phyloP scores from a whole-genome alignment of 2,888 invertebrate species.

The Panorpa germanica region DNA sequence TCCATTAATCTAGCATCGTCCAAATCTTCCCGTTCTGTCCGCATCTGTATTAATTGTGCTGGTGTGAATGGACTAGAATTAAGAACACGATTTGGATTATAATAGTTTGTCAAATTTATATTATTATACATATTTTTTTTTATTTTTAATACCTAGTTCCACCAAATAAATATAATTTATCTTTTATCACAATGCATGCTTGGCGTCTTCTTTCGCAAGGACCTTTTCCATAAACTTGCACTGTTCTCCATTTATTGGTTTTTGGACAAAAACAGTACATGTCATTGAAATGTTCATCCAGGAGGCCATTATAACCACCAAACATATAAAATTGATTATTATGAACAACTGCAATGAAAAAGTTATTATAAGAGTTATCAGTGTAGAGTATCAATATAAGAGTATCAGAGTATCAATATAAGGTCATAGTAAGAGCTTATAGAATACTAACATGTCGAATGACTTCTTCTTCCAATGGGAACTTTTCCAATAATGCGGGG shows the following conservation, averaged over 20 bases:
- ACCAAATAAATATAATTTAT: slow-evolving; percentile 69
- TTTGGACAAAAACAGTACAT: slow-evolving; percentile 52
- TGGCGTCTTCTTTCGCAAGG: slow-evolving; percentile 54
- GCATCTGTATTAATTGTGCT: no score
- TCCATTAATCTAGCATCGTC: no score
- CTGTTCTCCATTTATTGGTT: slow-evolving; percentile 36
- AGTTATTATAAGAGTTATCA: slow-evolving; percentile 15
- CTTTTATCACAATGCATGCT: slow-evolving; percentile 55
- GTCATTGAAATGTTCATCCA: slow-evolving; percentile 67
- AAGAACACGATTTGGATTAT: no score
- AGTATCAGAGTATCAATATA: no score
- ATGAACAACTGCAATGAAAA: slow-evolving; percentile 47
- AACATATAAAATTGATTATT: slow-evolving; percentile 67
- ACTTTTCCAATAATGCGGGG: slow-evolving; percentile 38
- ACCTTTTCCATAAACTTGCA: slow-evolving; percentile 35
- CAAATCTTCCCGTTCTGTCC: no score
- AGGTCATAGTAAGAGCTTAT: background rate
- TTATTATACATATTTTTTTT: slow-evolving; percentile 2
- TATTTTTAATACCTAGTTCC: slow-evolving; percentile 54
- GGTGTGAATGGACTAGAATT: no score
- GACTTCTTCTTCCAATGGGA: slow-evolving; percentile 71
- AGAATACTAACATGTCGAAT: slow-evolving; percentile 64
- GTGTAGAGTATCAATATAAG: slow-evolving; percentile 15
- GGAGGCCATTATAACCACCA: slow-evolving; percentile 71
- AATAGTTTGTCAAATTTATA: no score